Evolutionary conservation across 2,113 vertebrate genomes (phyloP).

Genomic region (Numida meleagris): DNA sequence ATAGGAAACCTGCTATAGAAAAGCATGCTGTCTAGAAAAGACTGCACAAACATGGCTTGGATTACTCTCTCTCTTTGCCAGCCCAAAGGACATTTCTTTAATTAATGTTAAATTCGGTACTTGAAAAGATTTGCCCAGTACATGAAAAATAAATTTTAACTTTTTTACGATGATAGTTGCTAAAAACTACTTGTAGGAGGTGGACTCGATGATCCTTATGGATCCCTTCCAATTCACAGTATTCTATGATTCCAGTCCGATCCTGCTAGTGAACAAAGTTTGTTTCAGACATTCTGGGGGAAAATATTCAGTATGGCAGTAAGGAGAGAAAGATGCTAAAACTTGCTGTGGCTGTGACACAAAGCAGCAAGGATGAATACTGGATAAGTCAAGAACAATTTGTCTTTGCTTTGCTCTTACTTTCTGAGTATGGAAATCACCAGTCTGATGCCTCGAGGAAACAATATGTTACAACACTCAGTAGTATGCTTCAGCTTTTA

Average conservation of each 20-base stretch:
- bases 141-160: background rate
- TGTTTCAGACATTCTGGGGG: background rate
- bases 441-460: background rate
- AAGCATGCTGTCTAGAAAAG: background rate
- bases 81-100: background rate
- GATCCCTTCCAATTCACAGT: too few relatives aligned
- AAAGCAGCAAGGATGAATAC: rapidly evolving
- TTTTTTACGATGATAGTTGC: background rate
- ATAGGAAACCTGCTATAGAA: too few relatives aligned
- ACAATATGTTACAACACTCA: background rate
- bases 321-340: background rate
- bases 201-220: too few relatives aligned
- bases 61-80: background rate
- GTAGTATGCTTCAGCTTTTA: background rate
- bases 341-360: background rate
- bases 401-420: background rate
- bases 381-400: background rate
- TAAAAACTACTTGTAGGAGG: background rate
- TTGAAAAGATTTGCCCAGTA: background rate
- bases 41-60: background rate
- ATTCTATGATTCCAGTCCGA: background rate
- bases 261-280: background rate
- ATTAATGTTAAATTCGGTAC: background rate
- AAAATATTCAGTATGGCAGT: background rate
- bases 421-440: background rate